Percentiles rank a stretch among this genome's conserved stretches.
phyloP scores from a whole-genome alignment of 2,113 vertebrate species.

The Dicrurus megarhynchus region DNA sequence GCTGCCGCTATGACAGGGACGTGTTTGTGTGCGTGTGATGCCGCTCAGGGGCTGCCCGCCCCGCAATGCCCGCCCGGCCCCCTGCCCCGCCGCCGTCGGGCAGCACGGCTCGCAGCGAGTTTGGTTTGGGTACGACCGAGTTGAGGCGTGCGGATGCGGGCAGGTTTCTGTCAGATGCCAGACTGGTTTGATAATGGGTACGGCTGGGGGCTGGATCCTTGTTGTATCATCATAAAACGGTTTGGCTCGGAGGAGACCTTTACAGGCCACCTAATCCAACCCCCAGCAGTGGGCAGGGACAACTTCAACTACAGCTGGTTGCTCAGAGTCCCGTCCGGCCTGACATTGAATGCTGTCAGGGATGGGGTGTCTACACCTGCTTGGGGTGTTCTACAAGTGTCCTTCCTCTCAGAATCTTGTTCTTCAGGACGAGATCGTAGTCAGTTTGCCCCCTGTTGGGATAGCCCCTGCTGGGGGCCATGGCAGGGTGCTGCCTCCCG shows the following conservation, averaged over 20 bases:
- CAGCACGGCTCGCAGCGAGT: background rate
- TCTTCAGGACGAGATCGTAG: background rate
- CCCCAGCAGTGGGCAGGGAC: no score
- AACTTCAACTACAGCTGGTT: background rate
- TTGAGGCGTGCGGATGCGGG: constrained; percentile 32
- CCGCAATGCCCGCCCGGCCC: background rate
- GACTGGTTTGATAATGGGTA: background rate
- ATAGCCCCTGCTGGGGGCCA: background rate
- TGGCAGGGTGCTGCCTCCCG: background rate
- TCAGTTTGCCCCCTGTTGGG: background rate
- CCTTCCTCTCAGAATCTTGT: background rate
- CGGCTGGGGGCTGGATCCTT: background rate
- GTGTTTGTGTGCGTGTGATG: constrained; percentile 45
- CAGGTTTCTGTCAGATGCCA: constrained; percentile 25
- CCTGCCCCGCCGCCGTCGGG: background rate
- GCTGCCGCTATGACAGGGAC: constrained; percentile 44
- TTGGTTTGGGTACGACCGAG: constrained; percentile 21
- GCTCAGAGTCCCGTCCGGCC: background rate
- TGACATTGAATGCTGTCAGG: background rate
- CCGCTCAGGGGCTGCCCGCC: constrained; percentile 23
- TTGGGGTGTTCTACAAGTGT: no score
- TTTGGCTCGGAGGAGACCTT: background rate
- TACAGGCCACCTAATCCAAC: background rate
- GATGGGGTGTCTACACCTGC: background rate
- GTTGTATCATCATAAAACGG: background rate